A percentile compares a stretch with the other conserved stretches of the same genome.
These are phyloP conservation scores for Drosophila lacicola DNA, from an alignment of 2,888 invertebrate species.

Conservation along the genomic window DNA sequence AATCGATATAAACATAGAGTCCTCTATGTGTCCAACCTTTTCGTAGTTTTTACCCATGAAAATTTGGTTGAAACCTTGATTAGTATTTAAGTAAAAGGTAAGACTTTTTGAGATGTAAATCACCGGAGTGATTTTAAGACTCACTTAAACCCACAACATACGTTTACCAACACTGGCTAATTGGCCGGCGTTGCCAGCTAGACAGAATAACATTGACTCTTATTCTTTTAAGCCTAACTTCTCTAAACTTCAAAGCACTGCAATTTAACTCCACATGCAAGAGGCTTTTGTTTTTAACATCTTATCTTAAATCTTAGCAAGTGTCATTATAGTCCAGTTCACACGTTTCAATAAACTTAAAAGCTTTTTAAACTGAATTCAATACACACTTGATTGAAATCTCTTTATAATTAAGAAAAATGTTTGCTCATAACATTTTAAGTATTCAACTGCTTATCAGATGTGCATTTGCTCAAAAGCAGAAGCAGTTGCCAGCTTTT, in stretches of 20 bases:
- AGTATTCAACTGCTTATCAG: slow-evolving; percentile 12
- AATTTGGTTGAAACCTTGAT: too few species aligned
- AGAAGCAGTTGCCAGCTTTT: slow-evolving; percentile 28
- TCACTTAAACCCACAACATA: not conserved
- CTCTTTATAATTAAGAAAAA: slow-evolving; percentile 22
- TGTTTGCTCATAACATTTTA: slow-evolving; percentile 15
- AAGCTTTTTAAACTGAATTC: not conserved
- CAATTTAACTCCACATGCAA: not conserved
- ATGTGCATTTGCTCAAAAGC: slow-evolving; percentile 13
- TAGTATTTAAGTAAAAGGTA: too few species aligned
- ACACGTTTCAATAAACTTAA: not conserved
- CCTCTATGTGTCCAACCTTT: too few species aligned
- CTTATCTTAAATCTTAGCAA: not conserved
- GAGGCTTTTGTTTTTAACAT: not conserved
- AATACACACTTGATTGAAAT: slow-evolving; percentile 1
- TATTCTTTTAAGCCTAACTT: too few species aligned
- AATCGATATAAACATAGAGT: too few species aligned
- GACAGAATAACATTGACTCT: not conserved
- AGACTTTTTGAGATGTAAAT: too few species aligned
- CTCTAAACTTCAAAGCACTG: not conserved
- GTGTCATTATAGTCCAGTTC: not conserved
- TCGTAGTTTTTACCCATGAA: too few species aligned
- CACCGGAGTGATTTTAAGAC: too few species aligned
- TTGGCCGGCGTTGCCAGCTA: not conserved
- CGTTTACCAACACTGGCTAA: not conserved